Evolutionary conservation across 2,113 vertebrate species (phyloP), one percentile per base, ranked within the genome.

Genomic region (Xenopus borealis): DNA sequence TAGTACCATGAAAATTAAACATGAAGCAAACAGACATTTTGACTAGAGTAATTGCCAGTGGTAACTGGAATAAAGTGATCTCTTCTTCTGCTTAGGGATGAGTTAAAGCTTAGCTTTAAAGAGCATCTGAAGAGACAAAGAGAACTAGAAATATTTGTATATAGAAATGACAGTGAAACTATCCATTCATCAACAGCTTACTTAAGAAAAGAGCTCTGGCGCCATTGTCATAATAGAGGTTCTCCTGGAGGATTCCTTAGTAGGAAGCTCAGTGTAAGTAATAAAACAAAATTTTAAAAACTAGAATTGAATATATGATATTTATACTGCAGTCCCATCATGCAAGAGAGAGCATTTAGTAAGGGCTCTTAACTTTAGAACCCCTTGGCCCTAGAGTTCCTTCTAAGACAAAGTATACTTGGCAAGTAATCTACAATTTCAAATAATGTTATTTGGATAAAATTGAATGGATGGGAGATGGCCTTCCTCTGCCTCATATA

Each of bases 151-250:
- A 18, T 59, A 19, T 69, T 58, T 69, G 45, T 75, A 50, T 75
- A 75, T 40, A 69, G 14, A 30, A 61, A 69, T 69, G 23, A 27
- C 23, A 27, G 23, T 27, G 23, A 27, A 27, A 27, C 23, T 27
- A 27, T 27, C 23, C 23, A 27, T 27, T 27, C 23, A 27, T 27
- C 23, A 27, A 27, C 23, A 27, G 65, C 12, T 10, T 66, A 66
- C 66, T 75, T 23, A 44, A 19, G 63, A 46, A 66, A 62, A 61
- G 44, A 67, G 62, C 44, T 18, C 57, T 53, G 72, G 72, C 72
- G 72, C 72, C 72, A 40, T 69, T 75, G 72, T 75, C 72, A 75
- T 75, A 75, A 75, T 75, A 75, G 30, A 40, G 18, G 72, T 19
- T 62, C 44, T 59, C 67, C 66, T 13, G 11, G 30, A 17, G 23